Evolutionary conservation across 2,888 invertebrate species (phyloP), one percentile per base, ranked within the genome.

Genomic region (Nematopogon swammerdamellus): DNA sequence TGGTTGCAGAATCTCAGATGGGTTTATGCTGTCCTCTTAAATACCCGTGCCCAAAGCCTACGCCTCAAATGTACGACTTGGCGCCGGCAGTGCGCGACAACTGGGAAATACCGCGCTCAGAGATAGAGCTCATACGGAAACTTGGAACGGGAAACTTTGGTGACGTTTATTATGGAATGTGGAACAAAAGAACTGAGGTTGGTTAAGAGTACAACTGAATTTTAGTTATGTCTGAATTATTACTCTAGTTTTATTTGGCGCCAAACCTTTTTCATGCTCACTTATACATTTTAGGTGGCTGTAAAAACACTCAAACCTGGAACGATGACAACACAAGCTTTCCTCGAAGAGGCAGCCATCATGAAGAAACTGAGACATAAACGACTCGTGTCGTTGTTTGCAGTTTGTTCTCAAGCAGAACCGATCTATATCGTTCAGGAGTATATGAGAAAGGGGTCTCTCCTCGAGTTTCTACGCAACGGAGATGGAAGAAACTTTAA

Each of bases 301-400:
- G 95, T 99, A 18, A 99, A 99, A 76, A 98, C 96, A 1, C 75
- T 99, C 44, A 87, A 97, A 59, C 91, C 94, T 61, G 98, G 97
- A 54, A 92, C 97, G 11, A 99, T 99, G 98, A 95, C 96, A 19
- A 92, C 86, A 5, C 89, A 92, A 60, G 97, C 97, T 2, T 99
- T 99, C 83, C 84, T 99, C 1, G 92, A 96, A 72, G 99, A 99
- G 72, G 98, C 98, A 3, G 91, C 91, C 56, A 97, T 99, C 56
- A 99, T 99, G 99, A 99, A 99, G 67, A 94, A 96, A 70, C 95
- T 97, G 79, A 85, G 96, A 48, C 99, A 99, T 75, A 92, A 95
- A 69, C 89, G 96, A 56, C 82, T 97, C 44, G 95, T 97, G n/a
- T 92, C 93, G 3, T 77, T 97, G 19, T 96, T 95, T 70, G 97